Percentiles rank a stretch among this genome's conserved stretches.
Evolutionary conservation across 1,140 invertebrate species (phyloP).

Genomic region (Drosophila athabasca): DNA sequence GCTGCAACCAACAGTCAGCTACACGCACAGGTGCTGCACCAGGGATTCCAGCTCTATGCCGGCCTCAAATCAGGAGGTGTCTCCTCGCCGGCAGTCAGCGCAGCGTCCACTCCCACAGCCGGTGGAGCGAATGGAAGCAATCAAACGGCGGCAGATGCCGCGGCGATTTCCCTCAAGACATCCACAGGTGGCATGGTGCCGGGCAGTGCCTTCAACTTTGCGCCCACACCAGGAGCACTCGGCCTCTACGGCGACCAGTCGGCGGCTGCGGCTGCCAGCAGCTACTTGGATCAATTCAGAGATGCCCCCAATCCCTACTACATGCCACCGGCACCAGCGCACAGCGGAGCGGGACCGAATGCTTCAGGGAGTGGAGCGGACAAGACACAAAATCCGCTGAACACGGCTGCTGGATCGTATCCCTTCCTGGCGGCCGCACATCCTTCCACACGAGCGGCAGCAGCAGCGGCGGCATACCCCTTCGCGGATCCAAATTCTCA

Average conservation of each 20-base stretch:
- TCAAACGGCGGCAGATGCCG: slow-evolving; percentile 84
- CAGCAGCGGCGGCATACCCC: slow-evolving; percentile 84
- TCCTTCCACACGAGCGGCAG: slow-evolving; percentile 81
- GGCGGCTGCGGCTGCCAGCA: slow-evolving; percentile 75
- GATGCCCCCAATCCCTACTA: slow-evolving; percentile 85
- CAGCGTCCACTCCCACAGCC: slow-evolving; percentile 10
- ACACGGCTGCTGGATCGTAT: slow-evolving; percentile 70
- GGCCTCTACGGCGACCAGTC: slow-evolving; percentile 86
- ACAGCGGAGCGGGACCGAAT: slow-evolving; percentile 83
- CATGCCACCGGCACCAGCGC: slow-evolving; percentile 85
- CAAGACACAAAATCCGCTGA: slow-evolving; percentile 64
- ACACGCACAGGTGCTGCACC: slow-evolving; percentile 75
- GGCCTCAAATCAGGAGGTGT: slow-evolving; percentile 83
- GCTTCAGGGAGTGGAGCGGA: slow-evolving; percentile 78
- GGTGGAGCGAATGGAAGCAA: slow-evolving; percentile 18
- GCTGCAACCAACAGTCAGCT: slow-evolving; percentile 51
- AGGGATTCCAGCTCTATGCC: slow-evolving; percentile 85
- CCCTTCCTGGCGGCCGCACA: slow-evolving; percentile 82
- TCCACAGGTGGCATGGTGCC: slow-evolving; percentile 86
- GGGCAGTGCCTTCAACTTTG: slow-evolving; percentile 89
- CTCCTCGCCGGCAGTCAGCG: slow-evolving; percentile 48
- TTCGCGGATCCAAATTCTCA: slow-evolving; percentile 86
- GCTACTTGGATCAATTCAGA: slow-evolving; percentile 87
- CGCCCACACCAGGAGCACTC: slow-evolving; percentile 85
- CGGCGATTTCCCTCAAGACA: slow-evolving; percentile 85